Base-by-base conservation (phyloP, 2,888 invertebrate genomes). In the Drosophila diplacantha region DNA sequence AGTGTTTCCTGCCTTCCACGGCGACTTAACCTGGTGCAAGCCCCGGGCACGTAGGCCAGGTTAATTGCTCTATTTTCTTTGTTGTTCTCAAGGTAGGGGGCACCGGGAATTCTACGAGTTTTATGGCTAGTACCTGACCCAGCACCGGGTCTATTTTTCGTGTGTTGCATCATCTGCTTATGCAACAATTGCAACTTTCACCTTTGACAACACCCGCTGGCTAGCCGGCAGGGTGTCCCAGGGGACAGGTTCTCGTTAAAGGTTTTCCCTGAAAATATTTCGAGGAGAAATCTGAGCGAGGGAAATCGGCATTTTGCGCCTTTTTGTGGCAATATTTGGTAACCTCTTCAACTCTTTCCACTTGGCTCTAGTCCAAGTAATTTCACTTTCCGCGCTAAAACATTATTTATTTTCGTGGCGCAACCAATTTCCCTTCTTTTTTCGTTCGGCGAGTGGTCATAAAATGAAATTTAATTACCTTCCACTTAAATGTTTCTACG, bases 11-110 rank as follows among this genome's bases (percentile, higher is more conserved):
- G 39, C 16, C 12, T 29, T 26, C 16, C 43, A 26, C 43, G 29
- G 44, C 14, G 29, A 41, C 35, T 60, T 56, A 49, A 39, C 51
- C 53, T 51, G 56, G 68, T 22, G 32, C 16, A 47, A 34, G 22
- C 37, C 39, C 37, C 64, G 50, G 50, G 57, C 78, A 81, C 78
- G 78, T 81, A 79, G 76, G 43, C 74, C 73, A 79, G 80, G 82
- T 68, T 78, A 78, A 78, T 78, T 76, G 68, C 82, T 78, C 74
- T 76, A 76, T 76, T 79, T 81, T 64, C 72, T 62, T 32, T 49
- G 55, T 9, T 34, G 3, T 22, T 31, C 55, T 18, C 41, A 34
- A 47, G 46, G 38, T 8, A 22, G 52, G 14, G 14, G 20, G 29
- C 14, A 2, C 44, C 44, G 35, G 43, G n/a, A 16, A 35, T 50